These are phyloP conservation scores for Caenorhabditis plicata DNA, from an alignment of 2,888 invertebrate genomes.

Conservation along the genomic window DNA sequence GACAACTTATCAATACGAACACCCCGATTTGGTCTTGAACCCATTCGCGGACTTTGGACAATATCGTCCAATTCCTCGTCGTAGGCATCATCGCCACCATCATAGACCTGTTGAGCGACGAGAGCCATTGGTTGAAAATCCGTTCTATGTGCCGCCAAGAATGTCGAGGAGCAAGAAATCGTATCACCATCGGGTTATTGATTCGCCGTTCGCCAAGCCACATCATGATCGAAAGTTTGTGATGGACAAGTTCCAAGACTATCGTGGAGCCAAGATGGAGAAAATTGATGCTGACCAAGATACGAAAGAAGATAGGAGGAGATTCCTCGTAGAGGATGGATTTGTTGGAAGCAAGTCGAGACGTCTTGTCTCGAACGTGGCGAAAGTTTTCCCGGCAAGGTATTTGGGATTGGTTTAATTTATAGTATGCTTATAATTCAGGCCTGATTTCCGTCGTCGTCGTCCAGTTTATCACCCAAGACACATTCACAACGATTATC, in stretches of 20 bases:
- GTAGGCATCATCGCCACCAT: neutral
- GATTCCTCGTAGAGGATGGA: constrained; percentile 12
- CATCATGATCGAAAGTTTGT: constrained; percentile 14
- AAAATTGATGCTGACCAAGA: constrained; percentile 11
- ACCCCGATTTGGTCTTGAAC: constrained; percentile 10
- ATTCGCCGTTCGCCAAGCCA: constrained; percentile 16
- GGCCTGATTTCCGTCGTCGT: too few relatives aligned
- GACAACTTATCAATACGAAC: neutral
- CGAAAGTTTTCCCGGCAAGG: constrained; percentile 19
- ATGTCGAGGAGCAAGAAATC: neutral
- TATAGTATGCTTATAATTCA: too few relatives aligned
- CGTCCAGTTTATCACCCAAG: too few relatives aligned
- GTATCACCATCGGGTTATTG: constrained; percentile 3
- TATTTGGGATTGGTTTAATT: too few relatives aligned
- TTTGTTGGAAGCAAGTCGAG: constrained; percentile 17
- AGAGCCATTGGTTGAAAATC: constrained; percentile 24
- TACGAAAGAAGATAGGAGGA: constrained; percentile 6
- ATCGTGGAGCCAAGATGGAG: constrained; percentile 9
- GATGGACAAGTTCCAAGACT: constrained; percentile 17
- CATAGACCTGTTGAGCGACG: neutral
- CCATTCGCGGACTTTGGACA: constrained; percentile 24
- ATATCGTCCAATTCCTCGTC: constrained; percentile 8
- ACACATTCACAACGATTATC: too few relatives aligned
- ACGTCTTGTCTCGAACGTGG: constrained; percentile 4
- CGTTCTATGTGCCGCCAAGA: constrained; percentile 21